Evolutionary conservation across 2,113 vertebrate species (phyloP), one percentile per base, ranked within the genome.

Genomic region (Corvus moneduloides): DNA sequence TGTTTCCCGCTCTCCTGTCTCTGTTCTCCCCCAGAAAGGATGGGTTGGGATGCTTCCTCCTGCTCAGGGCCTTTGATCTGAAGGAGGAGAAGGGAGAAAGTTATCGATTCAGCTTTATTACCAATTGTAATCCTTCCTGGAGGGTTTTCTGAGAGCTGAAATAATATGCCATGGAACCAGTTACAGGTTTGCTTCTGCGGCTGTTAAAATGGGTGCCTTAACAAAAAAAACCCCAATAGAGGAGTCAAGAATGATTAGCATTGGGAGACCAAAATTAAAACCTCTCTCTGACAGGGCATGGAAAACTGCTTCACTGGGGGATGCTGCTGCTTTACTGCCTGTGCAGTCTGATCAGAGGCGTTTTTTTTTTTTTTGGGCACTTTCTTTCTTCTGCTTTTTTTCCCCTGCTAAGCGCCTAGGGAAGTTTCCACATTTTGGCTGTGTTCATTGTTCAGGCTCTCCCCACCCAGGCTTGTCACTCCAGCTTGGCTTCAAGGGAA

Each of bases 1-100:
- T 75, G 58, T 87, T 96, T 98, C 90, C 87, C 46, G 17, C 73
- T 35, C 93, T 89, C 58, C 76, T 74, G 91, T 87, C 90, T 93
- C 81, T n/a, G 8, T 84, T 80, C 74, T 88, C 39, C n/a, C 39
- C 37, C 23, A 43, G 83, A 59, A 77, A 81, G 35, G 15, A 61
- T 73, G 62, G 18, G 46, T 4, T 74, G 16, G 28, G 63, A 74
- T 13, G 22, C 41, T 62, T 84, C 43, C 22, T 68, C 54, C 75
- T 63, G 49, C 64, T 67, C 52, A 16, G 3, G 21, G 52, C 79
- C 69, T 89, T 79, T 80, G n/a, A 75, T 73, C 46, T 67, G 64
- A 74, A 77, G 51, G 24, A 85, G 24, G 18, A 68, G 56, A 89
- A 89, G 63, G 54, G 58, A 37, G 39, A 32, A 85, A 72, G 21